Evolutionary conservation across 2,797 vertebrate genomes (phyloP), one percentile per base, ranked within the genome.

Genomic region (Anisognathus igniventris): DNA sequence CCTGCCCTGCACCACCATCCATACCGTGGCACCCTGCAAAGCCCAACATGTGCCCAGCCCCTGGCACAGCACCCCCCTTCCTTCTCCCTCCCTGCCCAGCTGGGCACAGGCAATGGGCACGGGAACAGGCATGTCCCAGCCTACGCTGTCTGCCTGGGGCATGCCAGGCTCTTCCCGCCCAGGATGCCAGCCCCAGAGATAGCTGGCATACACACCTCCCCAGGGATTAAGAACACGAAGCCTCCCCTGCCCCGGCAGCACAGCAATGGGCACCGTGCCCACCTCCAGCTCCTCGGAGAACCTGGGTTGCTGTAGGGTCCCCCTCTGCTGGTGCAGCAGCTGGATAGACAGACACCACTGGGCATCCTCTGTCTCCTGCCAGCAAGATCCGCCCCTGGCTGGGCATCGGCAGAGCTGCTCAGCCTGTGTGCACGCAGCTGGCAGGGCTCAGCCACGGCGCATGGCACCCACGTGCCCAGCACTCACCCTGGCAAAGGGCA

Each of bases 401-500:
- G 94, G 72, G 53, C 61, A 80, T 62, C 10, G 0, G 53, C 25
- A 45, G 80, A 86, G 80, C 61, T 37, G 80, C 88, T 68, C 76
- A 90, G 91, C 68, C 54, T 48, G 51, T 6, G 4, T 35, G 60
- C 6, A 0, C 9, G 50, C 75, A 3, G 39, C 62, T 18, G 3
- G 66, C 87, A 92, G 85, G 0, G 1, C 60, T 28, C 0, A 0
- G 76, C 53, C 0, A 0, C 0, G 0, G 84, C 14, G 9, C 75
- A n/a, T 25, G 85, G 90, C 82, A 90, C 72, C 45, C 87, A 70
- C 30, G 4, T 37, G 80, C 72, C 42, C 83, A 76, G 83, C 92
- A 74, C 30, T 42, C 40, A 51, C 21, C 21, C 71, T 75, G 85
- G 68, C 51, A 83, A 77, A 83, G 48, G 73, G 64, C 71, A 85